Evolutionary conservation across 2,888 invertebrate genomes (phyloP), one percentile per base, ranked within the genome.

Genomic region (Pristionchus exspectatus): DNA sequence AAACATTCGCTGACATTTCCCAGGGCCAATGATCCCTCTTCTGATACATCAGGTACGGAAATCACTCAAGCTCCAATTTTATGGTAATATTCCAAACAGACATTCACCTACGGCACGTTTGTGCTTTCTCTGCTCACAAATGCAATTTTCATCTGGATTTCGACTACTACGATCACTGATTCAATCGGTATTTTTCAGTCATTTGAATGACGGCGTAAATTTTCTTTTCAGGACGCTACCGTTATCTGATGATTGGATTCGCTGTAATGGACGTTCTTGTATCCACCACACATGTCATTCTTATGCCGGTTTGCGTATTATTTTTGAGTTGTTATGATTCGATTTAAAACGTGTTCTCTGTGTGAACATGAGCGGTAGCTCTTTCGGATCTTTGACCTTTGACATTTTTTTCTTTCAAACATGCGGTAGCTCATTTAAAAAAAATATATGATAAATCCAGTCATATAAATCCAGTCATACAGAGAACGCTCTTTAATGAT

Each of bases 211-310:
- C 5, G n/a, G n/a, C n/a, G n/a, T n/a, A n/a, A n/a, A n/a, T n/a
- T n/a, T n/a, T n/a, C n/a, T n/a, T 44, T 38, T 21, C 24, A 77
- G 77, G 77, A 10, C 24, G 77, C 2, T 77, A 77, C 50, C 77
- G 77, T 12, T 77, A 44, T 77, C 77, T 77, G 2, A 77, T 77
- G 74, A 21, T 38, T 18, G 33, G 74, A 38, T 74, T 74, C 38
- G 74, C 74, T 38, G 33, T 38, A 18, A 77, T 77, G 77, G 77
- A 77, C 12, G n/a, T 77, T 77, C 77, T 77, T 18, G 77, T 77
- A 10, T 38, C 77, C 0, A 44, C n/a, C 9, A 77, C 38, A n/a
- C n/a, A n/a, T n/a, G n/a, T 24, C 77, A n/a, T 77, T 77, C 21
- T 77, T n/a, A 77, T 77, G 77, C 38, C 77, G 77, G 77, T n/a